phyloP scores from a whole-genome alignment of 1,140 invertebrate species.

The Trissolcus basalis region DNA sequence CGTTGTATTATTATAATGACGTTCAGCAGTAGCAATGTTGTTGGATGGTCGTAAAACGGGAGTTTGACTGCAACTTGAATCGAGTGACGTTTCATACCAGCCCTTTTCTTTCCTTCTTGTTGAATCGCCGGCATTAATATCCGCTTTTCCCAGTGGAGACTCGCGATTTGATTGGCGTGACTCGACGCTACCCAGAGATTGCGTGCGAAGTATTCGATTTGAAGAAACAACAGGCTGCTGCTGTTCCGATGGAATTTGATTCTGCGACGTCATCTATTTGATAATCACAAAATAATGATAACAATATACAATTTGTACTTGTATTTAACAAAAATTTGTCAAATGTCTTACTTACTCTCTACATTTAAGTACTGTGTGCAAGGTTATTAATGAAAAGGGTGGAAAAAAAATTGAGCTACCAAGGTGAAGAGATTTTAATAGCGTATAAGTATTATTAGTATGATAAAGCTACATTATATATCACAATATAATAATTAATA shows the following conservation, averaged over 20 bases:
- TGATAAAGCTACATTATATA: neutral
- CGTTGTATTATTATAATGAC: constrained; percentile 58
- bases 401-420: neutral
- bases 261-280: constrained; percentile 27
- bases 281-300: too few species aligned
- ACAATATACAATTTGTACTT: neutral
- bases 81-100: constrained; percentile 85
- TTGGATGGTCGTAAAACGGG: constrained; percentile 31
- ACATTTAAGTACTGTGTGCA: neutral
- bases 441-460: neutral
- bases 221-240: constrained; percentile 61
- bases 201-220: constrained; percentile 77
- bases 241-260: constrained; percentile 47
- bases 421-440: neutral
- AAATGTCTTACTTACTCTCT: too few species aligned
- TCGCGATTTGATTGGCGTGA: constrained; percentile 70
- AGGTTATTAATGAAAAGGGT: neutral
- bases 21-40: constrained; percentile 32
- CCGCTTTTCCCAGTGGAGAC: constrained; percentile 55
- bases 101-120: constrained; percentile 78
- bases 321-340: too few species aligned
- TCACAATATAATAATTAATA: constrained; percentile 14
- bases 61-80: constrained; percentile 75
- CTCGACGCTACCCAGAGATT: constrained; percentile 80
- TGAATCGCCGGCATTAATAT: constrained; percentile 63